Evolutionary conservation across 2,113 vertebrate genomes (phyloP).

Genomic region (Alaudala cheleensis): DNA sequence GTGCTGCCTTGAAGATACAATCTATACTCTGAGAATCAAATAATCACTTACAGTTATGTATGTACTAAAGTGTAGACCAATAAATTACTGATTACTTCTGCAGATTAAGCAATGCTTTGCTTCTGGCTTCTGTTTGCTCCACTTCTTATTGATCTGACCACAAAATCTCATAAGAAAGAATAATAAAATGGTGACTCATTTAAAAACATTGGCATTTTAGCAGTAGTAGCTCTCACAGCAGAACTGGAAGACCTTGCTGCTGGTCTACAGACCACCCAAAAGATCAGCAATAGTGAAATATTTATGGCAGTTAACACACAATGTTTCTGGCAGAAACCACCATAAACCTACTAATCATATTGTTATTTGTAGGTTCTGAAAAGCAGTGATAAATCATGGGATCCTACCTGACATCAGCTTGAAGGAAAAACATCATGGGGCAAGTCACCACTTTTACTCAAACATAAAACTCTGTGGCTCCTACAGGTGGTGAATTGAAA

Average conservation of each 20-base stretch:
- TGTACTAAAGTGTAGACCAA: neutral
- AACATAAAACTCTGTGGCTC: neutral
- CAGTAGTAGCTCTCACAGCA: neutral
- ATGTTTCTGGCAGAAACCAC: neutral
- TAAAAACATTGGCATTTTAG: neutral
- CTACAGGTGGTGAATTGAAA: neutral
- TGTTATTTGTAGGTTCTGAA: neutral
- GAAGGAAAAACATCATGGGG: neutral
- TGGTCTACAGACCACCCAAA: neutral
- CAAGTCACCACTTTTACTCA: neutral
- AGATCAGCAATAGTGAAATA: neutral
- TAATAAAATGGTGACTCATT: neutral
- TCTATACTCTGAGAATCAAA: neutral
- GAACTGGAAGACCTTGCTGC: neutral
- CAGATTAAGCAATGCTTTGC: neutral
- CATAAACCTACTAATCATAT: neutral
- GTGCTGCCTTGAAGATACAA: neutral
- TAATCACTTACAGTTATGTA: neutral
- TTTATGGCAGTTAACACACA: neutral
- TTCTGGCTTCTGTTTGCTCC: neutral
- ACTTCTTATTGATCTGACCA: neutral
- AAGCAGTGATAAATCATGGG: neutral
- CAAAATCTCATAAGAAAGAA: neutral
- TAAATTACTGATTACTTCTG: neutral
- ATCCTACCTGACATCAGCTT: neutral